These are phyloP conservation scores for Heliconius ismenius DNA, from an alignment of 2,888 invertebrate genomes.

Conservation along the genomic window DNA sequence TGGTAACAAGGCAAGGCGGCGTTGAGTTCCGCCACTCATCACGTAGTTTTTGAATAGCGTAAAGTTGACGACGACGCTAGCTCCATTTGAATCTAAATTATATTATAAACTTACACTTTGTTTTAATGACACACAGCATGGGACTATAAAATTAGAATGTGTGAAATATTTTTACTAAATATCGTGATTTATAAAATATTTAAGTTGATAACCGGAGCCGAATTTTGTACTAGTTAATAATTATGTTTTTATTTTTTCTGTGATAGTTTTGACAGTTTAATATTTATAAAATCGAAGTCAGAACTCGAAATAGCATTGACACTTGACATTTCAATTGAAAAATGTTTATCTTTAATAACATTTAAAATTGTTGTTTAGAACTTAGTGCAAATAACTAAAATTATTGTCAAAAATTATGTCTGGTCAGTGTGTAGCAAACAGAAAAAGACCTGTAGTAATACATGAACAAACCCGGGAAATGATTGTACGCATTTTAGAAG, in stretches of 20 bases:
- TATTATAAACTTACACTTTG: no score
- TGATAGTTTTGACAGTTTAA: background rate
- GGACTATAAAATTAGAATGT: no score
- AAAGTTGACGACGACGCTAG: no score
- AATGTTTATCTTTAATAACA: background rate
- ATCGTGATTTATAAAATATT: no score
- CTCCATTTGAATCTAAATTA: no score
- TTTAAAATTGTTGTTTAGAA: background rate
- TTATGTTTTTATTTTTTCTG: constrained; percentile 12
- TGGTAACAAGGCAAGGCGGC: no score
- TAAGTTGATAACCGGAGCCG: no score
- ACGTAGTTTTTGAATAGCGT: no score
- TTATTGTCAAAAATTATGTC: constrained; percentile 33
- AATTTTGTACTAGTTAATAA: no score
- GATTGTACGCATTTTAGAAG: constrained; percentile 16
- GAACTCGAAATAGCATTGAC: constrained; percentile 3
- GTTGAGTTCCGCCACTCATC: no score
- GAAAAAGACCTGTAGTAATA: constrained; percentile 12
- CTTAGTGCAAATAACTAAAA: constrained; percentile 11
- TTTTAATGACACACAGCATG: no score
- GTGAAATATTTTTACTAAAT: no score
- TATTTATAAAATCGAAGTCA: background rate
- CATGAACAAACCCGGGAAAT: constrained; percentile 28
- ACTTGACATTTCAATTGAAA: constrained; percentile 5
- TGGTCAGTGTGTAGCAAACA: constrained; percentile 18